phyloP scores from a whole-genome alignment of 2,113 vertebrate species.

The Urocynchramus pylzowi region DNA sequence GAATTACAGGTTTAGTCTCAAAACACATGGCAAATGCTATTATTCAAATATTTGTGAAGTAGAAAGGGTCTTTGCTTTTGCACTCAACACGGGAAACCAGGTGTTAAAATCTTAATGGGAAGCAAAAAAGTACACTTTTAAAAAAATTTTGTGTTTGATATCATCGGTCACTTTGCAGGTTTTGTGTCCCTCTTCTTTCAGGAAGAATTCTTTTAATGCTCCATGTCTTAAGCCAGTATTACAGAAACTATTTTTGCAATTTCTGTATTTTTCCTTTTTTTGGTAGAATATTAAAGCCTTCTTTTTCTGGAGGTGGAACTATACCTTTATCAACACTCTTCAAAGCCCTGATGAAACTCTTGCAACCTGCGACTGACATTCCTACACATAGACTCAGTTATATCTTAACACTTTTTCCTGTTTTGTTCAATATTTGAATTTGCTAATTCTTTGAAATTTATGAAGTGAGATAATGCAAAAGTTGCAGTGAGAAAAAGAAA shows the following conservation, averaged over 20 bases:
- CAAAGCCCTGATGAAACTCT: not conserved
- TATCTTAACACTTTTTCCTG: not conserved
- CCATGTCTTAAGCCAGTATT: not conserved
- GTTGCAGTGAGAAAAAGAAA: not conserved
- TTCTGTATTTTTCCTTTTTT: not conserved
- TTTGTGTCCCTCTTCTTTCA: not conserved
- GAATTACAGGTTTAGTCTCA: accelerated
- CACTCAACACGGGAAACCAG: not conserved
- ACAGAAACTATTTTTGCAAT: not conserved
- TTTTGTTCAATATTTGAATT: not conserved
- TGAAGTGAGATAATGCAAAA: not conserved
- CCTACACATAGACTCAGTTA: not conserved
- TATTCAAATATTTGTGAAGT: not conserved
- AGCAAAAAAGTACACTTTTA: accelerated
- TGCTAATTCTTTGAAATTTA: not conserved
- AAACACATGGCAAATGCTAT: not conserved
- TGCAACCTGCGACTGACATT: not conserved
- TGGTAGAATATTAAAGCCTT: not conserved
- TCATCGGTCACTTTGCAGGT: not conserved
- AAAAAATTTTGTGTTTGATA: not conserved
- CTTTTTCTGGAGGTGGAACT: not conserved
- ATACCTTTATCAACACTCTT: not conserved
- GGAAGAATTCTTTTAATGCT: not conserved
- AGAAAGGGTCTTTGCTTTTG: not conserved
- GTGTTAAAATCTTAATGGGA: not conserved